Conservation (phyloP, 1,140 invertebrate species). For the Eufriesea mexicana region DNA sequence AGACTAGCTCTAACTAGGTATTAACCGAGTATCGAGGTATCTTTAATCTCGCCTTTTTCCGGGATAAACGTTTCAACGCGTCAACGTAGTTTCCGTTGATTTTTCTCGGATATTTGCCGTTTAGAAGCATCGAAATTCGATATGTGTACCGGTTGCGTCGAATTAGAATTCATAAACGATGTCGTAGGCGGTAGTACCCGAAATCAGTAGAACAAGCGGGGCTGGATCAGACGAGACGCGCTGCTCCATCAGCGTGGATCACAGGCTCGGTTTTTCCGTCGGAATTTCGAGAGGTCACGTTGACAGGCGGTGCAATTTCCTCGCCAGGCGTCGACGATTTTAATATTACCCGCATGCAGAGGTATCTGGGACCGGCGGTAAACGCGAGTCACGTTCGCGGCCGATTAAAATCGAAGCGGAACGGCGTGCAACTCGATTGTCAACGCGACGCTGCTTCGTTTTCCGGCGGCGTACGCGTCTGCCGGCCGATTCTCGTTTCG, state of each 20-base stretch:
- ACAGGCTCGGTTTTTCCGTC: neutral
- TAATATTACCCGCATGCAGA: neutral
- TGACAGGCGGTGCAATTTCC: neutral
- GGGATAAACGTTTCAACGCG: too few relatives aligned
- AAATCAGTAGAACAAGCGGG: neutral
- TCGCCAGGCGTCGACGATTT: neutral
- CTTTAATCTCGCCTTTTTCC: neutral
- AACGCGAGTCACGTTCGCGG: conserved; percentile 1
- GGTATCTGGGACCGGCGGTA: neutral
- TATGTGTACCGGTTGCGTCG: too few relatives aligned
- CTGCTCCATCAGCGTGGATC: too few relatives aligned
- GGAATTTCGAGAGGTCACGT: neutral
- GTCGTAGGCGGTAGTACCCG: too few relatives aligned
- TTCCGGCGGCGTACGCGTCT: too few relatives aligned
- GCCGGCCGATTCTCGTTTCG: neutral
- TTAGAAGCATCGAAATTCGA: too few relatives aligned
- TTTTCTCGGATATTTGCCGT: too few relatives aligned
- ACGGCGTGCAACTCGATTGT: neutral
- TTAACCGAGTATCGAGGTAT: neutral
- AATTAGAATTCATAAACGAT: too few relatives aligned
- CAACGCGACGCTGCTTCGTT: neutral
- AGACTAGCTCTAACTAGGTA: neutral
- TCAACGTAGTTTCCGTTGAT: too few relatives aligned
- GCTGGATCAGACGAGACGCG: too few relatives aligned
- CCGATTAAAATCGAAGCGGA: conserved; percentile 39